These are phyloP conservation scores for Sylvilagus bachmani DNA, from an alignment of 2,113 vertebrate species.

Conservation along the genomic window DNA sequence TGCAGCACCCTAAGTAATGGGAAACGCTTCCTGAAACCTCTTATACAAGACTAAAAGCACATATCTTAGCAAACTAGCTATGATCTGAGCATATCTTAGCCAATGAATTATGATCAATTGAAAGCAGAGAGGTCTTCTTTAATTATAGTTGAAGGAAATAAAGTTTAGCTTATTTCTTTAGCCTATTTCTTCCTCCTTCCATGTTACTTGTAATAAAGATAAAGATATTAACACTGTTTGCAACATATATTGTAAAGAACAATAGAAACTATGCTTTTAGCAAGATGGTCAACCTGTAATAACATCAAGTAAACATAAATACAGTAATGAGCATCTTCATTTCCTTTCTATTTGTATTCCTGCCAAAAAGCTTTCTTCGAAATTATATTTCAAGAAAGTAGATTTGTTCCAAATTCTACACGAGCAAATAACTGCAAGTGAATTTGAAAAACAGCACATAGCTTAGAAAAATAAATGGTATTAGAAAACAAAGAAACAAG, in stretches of 20 bases:
- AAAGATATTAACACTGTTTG: constrained; percentile 34
- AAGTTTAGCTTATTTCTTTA: constrained; percentile 66
- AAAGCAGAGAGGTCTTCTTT: constrained; percentile 54
- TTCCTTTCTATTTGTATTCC: constrained; percentile 61
- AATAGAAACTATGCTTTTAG: constrained; percentile 78
- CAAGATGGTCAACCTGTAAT: constrained; percentile 82
- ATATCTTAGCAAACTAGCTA: too few species aligned
- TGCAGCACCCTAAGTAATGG: not conserved
- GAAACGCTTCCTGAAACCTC: not conserved
- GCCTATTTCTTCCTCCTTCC: constrained; percentile 11
- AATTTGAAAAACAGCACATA: constrained; percentile 64
- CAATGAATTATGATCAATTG: constrained; percentile 3
- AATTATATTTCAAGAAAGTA: constrained; percentile 80
- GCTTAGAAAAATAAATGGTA: constrained; percentile 60
- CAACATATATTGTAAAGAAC: constrained; percentile 68
- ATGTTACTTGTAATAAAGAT: constrained; percentile 7
- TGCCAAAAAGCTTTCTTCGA: constrained; percentile 64
- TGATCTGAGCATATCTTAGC: not conserved
- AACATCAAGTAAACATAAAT: constrained; percentile 80
- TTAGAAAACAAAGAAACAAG: constrained; percentile 32
- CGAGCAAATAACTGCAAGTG: constrained; percentile 66
- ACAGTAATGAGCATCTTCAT: constrained; percentile 70
- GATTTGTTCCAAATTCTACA: constrained; percentile 77
- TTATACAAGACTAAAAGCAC: not conserved
- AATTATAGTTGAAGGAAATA: constrained; percentile 23